Evolutionary conservation across 2,113 vertebrate species (phyloP).

Genomic region (Pseudopipra pipra): DNA sequence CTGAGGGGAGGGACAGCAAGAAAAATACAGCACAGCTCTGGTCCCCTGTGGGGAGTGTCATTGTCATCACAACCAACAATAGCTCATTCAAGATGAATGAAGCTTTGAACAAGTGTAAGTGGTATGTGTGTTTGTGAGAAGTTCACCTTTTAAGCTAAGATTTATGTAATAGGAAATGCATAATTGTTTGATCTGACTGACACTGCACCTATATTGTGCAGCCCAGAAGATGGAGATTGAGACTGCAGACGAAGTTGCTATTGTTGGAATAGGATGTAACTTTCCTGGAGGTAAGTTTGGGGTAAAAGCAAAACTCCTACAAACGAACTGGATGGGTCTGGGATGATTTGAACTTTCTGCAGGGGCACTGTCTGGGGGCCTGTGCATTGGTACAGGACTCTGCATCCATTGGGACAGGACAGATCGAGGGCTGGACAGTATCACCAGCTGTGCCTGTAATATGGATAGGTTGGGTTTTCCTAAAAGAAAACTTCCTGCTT

Average conservation of each 20-base stretch:
- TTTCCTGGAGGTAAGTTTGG: constrained; percentile 66
- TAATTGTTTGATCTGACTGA: background rate
- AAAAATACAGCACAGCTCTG: background rate
- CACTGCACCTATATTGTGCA: background rate
- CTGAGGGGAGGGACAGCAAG: background rate
- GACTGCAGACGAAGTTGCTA: constrained; percentile 47
- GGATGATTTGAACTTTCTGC: background rate
- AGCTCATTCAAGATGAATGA: background rate
- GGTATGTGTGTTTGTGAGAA: background rate
- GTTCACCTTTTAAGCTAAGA: background rate
- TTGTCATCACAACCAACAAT: background rate
- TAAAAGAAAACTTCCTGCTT: background rate
- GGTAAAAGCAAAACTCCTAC: background rate
- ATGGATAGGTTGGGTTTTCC: background rate
- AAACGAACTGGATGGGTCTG: background rate
- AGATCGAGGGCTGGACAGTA: background rate
- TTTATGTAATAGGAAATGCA: background rate
- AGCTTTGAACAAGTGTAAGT: background rate
- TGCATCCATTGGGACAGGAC: background rate
- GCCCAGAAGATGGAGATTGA: background rate
- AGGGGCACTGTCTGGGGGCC: background rate
- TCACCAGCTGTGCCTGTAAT: background rate
- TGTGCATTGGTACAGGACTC: background rate
- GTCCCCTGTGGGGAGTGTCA: background rate
- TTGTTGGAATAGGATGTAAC: constrained; percentile 72